Conservation (phyloP, 2,113 vertebrate genomes). For the Anarrhichthys ocellatus region DNA sequence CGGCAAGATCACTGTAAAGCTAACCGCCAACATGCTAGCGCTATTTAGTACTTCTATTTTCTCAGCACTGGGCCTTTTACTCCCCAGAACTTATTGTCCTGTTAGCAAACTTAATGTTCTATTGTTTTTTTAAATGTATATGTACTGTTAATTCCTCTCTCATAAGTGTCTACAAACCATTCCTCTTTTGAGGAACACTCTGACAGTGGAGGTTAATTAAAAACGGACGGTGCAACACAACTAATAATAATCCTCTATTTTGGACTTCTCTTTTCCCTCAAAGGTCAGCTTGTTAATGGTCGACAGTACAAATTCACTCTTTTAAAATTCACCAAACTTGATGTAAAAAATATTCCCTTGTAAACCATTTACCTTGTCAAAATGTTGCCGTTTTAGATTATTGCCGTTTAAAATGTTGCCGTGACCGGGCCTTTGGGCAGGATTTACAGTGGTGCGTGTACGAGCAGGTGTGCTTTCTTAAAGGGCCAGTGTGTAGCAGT, state of each 20-base stretch:
- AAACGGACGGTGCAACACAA: too few species aligned
- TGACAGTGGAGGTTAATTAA: neutral
- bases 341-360: neutral
- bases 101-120: neutral
- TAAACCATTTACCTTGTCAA: neutral
- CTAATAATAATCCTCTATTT: neutral
- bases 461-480: conserved; percentile 10
- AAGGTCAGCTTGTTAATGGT: neutral
- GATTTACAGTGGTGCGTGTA: neutral
- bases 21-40: neutral
- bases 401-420: neutral
- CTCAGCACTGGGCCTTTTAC: neutral
- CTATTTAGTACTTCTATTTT: neutral
- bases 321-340: neutral
- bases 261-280: neutral
- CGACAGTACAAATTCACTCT: neutral
- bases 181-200: neutral
- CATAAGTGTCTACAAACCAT: neutral
- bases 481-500: too few species aligned
- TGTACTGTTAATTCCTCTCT: neutral
- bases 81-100: neutral
- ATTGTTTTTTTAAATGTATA: neutral
- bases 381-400: neutral
- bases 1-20: neutral
- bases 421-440: conserved; percentile 5